These are phyloP conservation scores for Drosophila vallismaia DNA, from an alignment of 2,888 invertebrate species.

Conservation along the genomic window DNA sequence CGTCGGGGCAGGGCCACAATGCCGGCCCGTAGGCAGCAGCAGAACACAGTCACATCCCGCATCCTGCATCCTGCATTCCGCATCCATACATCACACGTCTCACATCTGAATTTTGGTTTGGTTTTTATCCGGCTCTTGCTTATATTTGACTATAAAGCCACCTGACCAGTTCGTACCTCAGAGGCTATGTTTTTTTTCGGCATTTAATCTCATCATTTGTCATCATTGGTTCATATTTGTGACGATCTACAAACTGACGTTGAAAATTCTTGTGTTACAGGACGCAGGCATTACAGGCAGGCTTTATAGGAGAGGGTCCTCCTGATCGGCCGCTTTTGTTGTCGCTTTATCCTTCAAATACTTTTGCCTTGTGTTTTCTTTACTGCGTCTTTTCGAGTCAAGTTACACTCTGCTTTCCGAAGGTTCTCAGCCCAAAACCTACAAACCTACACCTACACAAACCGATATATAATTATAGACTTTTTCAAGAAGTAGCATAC, in stretches of 20 bases:
- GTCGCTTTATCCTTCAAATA: constrained; percentile 6
- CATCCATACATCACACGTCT: constrained; percentile 13
- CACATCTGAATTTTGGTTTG: constrained; percentile 7
- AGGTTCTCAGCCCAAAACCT: constrained; percentile 5
- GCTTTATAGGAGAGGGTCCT: constrained; percentile 25
- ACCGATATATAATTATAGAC: constrained; percentile 16
- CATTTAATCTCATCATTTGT: too few relatives aligned
- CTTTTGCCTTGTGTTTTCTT: constrained; percentile 10
- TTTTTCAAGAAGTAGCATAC: constrained; percentile 19
- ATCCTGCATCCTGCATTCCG: neutral
- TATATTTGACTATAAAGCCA: neutral
- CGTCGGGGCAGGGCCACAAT: constrained; percentile 60
- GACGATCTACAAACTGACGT: constrained; percentile 14
- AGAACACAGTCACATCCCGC: constrained; percentile 6
- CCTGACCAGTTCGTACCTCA: constrained; percentile 16
- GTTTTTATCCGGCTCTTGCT: constrained; percentile 3
- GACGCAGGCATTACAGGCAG: constrained; percentile 40
- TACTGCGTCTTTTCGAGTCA: constrained; percentile 16
- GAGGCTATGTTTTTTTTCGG: constrained; percentile 13
- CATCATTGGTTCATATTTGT: neutral
- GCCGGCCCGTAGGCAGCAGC: constrained; percentile 47
- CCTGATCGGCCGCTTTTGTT: constrained; percentile 13
- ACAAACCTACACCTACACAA: constrained; percentile 4
- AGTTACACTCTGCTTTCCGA: constrained; percentile 5
- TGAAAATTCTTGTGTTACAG: constrained; percentile 39